These are phyloP conservation scores for Gryllus bimaculatus DNA, from an alignment of 1,140 invertebrate species.

Conservation along the genomic window DNA sequence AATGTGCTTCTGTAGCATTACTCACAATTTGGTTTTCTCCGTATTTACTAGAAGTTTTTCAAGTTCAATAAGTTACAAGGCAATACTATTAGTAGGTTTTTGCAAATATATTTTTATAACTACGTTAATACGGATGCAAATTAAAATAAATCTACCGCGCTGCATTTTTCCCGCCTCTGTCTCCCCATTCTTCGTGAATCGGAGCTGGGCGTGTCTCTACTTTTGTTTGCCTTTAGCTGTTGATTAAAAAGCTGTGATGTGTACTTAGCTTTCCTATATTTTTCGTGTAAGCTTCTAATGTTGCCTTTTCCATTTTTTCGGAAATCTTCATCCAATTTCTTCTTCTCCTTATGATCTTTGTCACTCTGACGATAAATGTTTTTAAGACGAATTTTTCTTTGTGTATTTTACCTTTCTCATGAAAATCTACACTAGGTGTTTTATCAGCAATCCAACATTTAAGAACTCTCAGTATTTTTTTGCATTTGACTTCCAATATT, in stretches of 20 bases:
- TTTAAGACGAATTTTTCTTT: conserved; percentile 81
- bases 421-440: conserved; percentile 91
- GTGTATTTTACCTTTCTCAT: conserved; percentile 88
- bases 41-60: too few species aligned
- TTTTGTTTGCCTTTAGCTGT: conserved; percentile 23
- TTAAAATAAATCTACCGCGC: too few species aligned
- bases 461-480: conserved; percentile 93
- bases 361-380: conserved; percentile 75
- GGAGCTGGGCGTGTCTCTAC: background rate
- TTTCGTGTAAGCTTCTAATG: conserved; percentile 70
- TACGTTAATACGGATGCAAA: too few species aligned
- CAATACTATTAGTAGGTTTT: too few species aligned
- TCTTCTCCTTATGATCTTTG: conserved; percentile 63
- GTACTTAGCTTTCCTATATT: conserved; percentile 66
- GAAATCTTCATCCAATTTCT: conserved; percentile 71
- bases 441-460: conserved; percentile 98
- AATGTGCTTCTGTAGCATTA: too few species aligned
- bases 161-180: conserved; percentile 18
- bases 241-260: conserved; percentile 42
- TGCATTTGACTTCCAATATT: conserved; percentile 94
- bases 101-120: too few species aligned
- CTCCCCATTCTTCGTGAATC: background rate
- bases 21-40: too few species aligned
- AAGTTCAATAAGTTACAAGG: too few species aligned
- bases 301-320: conserved; percentile 80